A percentile compares a stretch with the other conserved stretches of the same genome.
Conservation (phyloP, 2,113 vertebrate genomes). For the Lepisosteus osseus region DNA sequence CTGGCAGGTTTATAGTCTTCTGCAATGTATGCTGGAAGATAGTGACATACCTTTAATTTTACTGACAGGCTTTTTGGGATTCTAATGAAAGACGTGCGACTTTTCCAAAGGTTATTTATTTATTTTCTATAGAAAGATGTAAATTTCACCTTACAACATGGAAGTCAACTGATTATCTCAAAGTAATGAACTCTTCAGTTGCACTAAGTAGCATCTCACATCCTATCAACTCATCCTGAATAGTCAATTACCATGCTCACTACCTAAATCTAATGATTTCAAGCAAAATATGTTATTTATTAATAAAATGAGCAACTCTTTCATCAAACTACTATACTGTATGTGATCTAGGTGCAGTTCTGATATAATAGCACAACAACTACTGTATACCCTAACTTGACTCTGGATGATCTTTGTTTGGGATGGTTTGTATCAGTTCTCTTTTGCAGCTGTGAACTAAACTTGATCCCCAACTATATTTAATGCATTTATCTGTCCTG, state of each 20-base stretch:
- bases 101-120: slow-evolving; percentile 79
- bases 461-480: not conserved
- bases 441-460: not conserved
- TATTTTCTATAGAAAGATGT: slow-evolving; percentile 72
- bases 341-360: not conserved
- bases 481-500: not conserved
- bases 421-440: not conserved
- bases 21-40: slow-evolving; percentile 78
- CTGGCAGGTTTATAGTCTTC: slow-evolving; percentile 89
- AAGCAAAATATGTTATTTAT: not conserved
- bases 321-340: not conserved
- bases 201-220: slow-evolving; percentile 23
- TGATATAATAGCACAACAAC: no score
- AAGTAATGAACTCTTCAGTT: slow-evolving; percentile 75
- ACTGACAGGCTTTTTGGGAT: slow-evolving; percentile 87
- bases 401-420: not conserved
- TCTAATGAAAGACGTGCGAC: slow-evolving; percentile 77
- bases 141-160: slow-evolving; percentile 74
- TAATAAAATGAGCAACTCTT: not conserved
- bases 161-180: slow-evolving; percentile 56
- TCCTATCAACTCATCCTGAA: no score
- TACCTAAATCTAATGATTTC: not conserved
- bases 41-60: slow-evolving; percentile 97
- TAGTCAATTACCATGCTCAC: not conserved
- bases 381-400: not conserved